Evolutionary conservation across 1,140 invertebrate genomes (phyloP).

Genomic region (Danaus melanippus): DNA sequence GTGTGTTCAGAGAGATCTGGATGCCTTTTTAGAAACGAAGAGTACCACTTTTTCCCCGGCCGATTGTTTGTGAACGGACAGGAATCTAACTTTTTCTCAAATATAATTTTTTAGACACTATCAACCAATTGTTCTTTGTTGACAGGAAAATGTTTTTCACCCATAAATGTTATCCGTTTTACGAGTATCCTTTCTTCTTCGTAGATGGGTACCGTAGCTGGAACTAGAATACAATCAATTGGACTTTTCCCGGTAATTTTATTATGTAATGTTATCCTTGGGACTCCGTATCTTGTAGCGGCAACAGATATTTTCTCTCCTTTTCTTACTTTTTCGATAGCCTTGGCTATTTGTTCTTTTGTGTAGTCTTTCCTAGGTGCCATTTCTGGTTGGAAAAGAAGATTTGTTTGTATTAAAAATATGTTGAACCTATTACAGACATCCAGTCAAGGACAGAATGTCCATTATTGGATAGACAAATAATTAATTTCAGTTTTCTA

Average conservation of each 20-base stretch:
- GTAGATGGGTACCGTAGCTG: slow-evolving; percentile 8
- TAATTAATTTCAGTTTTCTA: slow-evolving; percentile 21
- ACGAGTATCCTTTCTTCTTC: slow-evolving; percentile 7
- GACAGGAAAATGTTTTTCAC: slow-evolving; percentile 12
- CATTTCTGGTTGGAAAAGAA: slow-evolving; percentile 19
- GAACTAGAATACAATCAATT: slow-evolving; percentile 14
- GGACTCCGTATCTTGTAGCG: slow-evolving; percentile 16
- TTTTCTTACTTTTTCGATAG: too few species aligned
- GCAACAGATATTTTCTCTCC: slow-evolving; percentile 17
- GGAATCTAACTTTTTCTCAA: slow-evolving; percentile 12
- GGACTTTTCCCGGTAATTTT: slow-evolving; percentile 19
- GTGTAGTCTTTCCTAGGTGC: too few species aligned
- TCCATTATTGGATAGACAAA: slow-evolving; percentile 17
- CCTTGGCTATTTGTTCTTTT: too few species aligned
- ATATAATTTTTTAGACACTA: slow-evolving; percentile 17
- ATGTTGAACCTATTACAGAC: slow-evolving; percentile 18
- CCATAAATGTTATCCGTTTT: slow-evolving; percentile 12
- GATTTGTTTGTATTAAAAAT: slow-evolving; percentile 16
- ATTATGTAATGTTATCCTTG: slow-evolving; percentile 20
- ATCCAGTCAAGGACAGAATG: slow-evolving; percentile 21
- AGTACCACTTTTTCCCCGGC: too few species aligned
- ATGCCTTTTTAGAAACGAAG: too few species aligned
- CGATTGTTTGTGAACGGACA: slow-evolving; percentile 15
- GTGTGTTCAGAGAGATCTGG: too few species aligned
- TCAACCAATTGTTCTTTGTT: slow-evolving; percentile 14